These are phyloP conservation scores for Mycteria americana DNA, from an alignment of 2,797 vertebrate genomes.

Conservation along the genomic window DNA sequence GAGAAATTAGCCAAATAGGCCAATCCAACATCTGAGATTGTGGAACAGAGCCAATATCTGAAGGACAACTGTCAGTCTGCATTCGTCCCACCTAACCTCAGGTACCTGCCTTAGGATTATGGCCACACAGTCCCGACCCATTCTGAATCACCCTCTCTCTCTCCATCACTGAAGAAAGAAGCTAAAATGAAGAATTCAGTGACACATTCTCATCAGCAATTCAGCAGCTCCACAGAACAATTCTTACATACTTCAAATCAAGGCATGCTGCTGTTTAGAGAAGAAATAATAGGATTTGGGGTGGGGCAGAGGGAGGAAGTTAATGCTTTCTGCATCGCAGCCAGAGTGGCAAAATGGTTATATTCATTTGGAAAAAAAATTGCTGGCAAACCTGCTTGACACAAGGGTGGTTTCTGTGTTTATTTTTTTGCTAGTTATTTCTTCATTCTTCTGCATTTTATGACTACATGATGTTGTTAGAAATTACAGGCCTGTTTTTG, in stretches of 20 bases:
- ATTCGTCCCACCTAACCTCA: neutral
- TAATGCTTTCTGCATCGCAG: neutral
- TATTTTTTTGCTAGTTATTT: neutral
- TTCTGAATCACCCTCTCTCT: neutral
- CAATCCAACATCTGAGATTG: neutral
- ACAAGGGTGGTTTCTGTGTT: neutral
- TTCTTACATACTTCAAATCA: neutral
- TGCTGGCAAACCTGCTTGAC: neutral
- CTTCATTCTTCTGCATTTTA: neutral
- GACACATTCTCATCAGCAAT: neutral
- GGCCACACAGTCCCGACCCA: neutral
- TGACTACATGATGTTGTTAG: neutral
- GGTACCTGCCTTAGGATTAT: neutral
- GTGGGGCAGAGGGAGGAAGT: neutral
- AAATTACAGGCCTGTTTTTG: neutral
- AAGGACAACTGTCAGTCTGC: neutral
- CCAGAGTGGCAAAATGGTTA: neutral
- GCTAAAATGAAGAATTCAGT: neutral
- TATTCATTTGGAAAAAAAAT: neutral
- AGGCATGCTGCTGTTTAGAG: neutral
- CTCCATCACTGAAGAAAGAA: neutral
- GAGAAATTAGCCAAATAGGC: neutral
- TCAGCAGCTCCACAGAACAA: neutral
- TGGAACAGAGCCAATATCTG: neutral
- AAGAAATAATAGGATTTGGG: neutral